Evolutionary conservation across 2,113 vertebrate species (phyloP).

Genomic region (Falcunculus frontatus): DNA sequence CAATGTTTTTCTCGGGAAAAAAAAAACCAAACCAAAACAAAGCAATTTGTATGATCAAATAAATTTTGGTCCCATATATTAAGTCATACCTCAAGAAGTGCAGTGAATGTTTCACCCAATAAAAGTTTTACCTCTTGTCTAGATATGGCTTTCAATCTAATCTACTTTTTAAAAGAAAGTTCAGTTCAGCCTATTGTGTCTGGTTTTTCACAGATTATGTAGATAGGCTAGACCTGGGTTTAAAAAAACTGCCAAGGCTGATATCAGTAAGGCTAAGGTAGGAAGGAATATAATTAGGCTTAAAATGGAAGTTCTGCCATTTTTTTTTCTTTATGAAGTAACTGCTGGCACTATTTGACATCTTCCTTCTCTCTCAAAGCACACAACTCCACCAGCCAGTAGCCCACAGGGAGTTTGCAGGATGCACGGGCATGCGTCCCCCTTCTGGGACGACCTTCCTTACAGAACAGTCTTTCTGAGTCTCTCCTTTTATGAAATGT

Average conservation of each 20-base stretch:
- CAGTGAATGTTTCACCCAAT: neutral
- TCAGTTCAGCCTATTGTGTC: neutral
- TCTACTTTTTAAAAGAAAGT: neutral
- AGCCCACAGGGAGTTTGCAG: fast-evolving
- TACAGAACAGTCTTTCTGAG: neutral
- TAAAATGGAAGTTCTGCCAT: neutral
- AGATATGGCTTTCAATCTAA: neutral
- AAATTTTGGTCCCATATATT: neutral
- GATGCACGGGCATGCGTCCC: fast-evolving
- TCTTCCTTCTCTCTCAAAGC: neutral
- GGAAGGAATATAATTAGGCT: neutral
- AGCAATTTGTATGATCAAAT: neutral
- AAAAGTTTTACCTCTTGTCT: neutral
- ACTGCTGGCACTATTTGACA: neutral
- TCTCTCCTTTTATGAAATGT: neutral
- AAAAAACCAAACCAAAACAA: neutral
- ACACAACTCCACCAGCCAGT: neutral
- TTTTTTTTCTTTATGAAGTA: neutral
- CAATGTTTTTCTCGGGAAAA: neutral
- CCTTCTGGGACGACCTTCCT: neutral
- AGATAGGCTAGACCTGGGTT: neutral
- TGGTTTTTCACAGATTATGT: neutral
- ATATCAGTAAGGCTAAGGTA: neutral
- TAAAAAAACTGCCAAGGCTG: neutral
- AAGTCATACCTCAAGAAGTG: neutral